Evolutionary conservation across 1,140 invertebrate species (phyloP), one percentile per base, ranked within the genome.

Genomic region (Papilio dardanus): DNA sequence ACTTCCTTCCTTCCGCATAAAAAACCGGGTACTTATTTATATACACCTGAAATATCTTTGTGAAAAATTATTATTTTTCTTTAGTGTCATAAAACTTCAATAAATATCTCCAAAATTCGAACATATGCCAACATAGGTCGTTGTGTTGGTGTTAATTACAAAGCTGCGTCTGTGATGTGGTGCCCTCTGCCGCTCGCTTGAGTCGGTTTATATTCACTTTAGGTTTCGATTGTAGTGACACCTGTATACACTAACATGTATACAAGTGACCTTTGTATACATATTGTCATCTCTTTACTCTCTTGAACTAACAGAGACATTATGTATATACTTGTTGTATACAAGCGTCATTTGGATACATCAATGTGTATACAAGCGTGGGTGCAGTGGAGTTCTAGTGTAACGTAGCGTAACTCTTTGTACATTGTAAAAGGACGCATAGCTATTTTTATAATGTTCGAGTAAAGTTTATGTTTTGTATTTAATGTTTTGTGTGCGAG

Each of bases 401-500:
- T 78, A 77, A 73, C 62, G 40, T 74, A 83, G 76, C 73, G 69
- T 71, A 54, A 24, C 21, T 62, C 65, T 65, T 75, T 76, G 74
- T 79, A 77, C 77, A 73, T 76, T 79, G 75, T 82, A 80, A 84
- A 82, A 77, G 81, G 76, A 87, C 82, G 83, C 81, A 85, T 83
- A 90, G 85, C 85, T 90, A 90, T 90, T 90, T 90, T 90, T 90
- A 83, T 90, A 90, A 86, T 83, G 85, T 83, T 83, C 83, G 73
- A 83, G 54, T 62, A 62, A 62, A 81, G 77, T 80, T 78, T 80
- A 82, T 80, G 81, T 87, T 88, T 87, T 86, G 66, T 86, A 88
- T 87, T 84, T 85, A 82, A 76, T 79, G 74, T 76, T 76, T 74
- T 71, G 65, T 76, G 67, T 77, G 77, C 46, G 78, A 75, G 81